These are phyloP conservation scores for Eupeodes corollae DNA, from an alignment of 1,140 invertebrate species.

Conservation along the genomic window DNA sequence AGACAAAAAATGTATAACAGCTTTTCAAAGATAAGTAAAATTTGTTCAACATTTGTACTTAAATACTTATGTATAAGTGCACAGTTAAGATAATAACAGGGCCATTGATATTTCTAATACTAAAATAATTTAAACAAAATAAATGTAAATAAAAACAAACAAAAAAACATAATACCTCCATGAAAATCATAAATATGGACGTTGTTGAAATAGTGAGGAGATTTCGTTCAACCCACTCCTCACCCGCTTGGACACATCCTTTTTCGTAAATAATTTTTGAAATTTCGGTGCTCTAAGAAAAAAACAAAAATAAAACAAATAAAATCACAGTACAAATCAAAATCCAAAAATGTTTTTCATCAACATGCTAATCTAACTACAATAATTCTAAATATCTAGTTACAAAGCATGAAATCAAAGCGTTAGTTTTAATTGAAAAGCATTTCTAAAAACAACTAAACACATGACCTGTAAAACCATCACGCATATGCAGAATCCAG, in stretches of 20 bases:
- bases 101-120: no score
- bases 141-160: slow-evolving; percentile 12
- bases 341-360: not conserved
- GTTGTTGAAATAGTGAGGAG: slow-evolving; percentile 80
- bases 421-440: not conserved
- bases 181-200: slow-evolving; percentile 72
- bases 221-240: slow-evolving; percentile 91
- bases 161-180: slow-evolving; percentile 62
- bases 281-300: slow-evolving; percentile 55
- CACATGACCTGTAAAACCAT: slow-evolving; percentile 68
- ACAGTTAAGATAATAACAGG: no score
- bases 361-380: slow-evolving; percentile 1
- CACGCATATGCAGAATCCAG: slow-evolving; percentile 66
- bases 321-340: slow-evolving; percentile 5
- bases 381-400: slow-evolving; percentile 2
- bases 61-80: no score
- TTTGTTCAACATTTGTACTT: no score
- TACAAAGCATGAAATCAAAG: not conserved
- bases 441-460: slow-evolving; percentile 2
- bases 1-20: no score
- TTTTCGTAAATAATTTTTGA: slow-evolving; percentile 82
- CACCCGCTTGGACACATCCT: slow-evolving; percentile 83
- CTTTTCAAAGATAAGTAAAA: no score
- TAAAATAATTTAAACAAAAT: not conserved
- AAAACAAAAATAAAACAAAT: slow-evolving; percentile 27